Evolutionary conservation across 1,140 invertebrate species (phyloP), one percentile per base, ranked within the genome.

Genomic region (Tetragnatha versicolor): DNA sequence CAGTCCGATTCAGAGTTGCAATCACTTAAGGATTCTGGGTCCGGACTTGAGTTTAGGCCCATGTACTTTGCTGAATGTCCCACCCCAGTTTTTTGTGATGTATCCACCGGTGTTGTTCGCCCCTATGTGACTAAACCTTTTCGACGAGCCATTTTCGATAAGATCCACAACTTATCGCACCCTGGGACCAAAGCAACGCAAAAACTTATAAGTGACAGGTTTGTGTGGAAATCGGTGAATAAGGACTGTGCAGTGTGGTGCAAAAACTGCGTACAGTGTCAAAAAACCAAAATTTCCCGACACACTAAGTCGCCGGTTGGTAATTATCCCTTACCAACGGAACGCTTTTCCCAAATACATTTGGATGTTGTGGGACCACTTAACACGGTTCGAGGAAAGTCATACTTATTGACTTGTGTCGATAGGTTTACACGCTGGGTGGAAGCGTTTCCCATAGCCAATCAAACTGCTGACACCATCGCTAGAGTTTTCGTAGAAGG

Each of bases 281-380:
- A 80, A 47, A 47, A 33, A 31, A 81, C 39, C 7, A 80, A 80
- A 72, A 29, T 72, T 2, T 31, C 9, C 5, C 68, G 63, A 79
- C 79, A 80, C 29, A 72, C 78, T n/a, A 80, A 68, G 68, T 39
- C 42, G 14, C 77, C 83, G 2, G 27, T 51, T 29, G 35, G 10
- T 25, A 37, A 37, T 5, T 79, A 60, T 42, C 22, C 42, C 12
- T 6, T 27, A 22, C 25, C 35, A n/a, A n/a, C 25, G 7, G 20
- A 31, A 25, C n/a, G 65, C 39, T 88, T 88, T 70, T 47, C 81
- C 2, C 84, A 87, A 61, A 81, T 89, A 0, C 85, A 89, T 80
- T 80, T 89, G 0, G 88, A 89, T 81, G 82, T 89, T 2, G 82
- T 89, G 10, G 86, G 87, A 0, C 87, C 85, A 0, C 61, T 89